phyloP scores from a whole-genome alignment of 2,113 vertebrate genomes.

The Spea multiplicata region DNA sequence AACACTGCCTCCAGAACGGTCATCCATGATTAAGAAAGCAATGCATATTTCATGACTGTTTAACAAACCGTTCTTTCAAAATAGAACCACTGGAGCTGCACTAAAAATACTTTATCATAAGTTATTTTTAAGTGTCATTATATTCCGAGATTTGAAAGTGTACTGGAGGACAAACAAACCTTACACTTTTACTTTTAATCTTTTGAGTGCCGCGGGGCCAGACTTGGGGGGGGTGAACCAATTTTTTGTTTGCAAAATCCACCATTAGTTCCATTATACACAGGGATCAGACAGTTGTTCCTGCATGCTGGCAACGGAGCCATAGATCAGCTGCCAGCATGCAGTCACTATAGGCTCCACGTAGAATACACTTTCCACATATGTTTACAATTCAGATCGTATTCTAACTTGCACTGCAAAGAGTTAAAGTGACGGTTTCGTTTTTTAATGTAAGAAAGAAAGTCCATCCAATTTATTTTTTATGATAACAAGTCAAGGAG shows the following conservation, averaged over 20 bases:
- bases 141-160: not conserved
- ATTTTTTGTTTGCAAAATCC: too few relatives aligned
- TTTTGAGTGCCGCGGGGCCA: too few relatives aligned
- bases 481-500: not conserved
- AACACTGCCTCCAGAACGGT: not conserved
- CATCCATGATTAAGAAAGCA: constrained; percentile 12
- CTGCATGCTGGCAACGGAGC: too few relatives aligned
- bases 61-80: not conserved
- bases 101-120: constrained; percentile 1
- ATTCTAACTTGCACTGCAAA: too few relatives aligned
- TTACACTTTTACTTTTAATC: not conserved
- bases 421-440: too few relatives aligned
- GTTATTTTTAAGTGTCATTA: not conserved
- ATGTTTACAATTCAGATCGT: too few relatives aligned
- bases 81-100: not conserved
- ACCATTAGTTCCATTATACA: too few relatives aligned
- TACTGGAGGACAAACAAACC: not conserved
- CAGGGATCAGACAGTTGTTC: too few relatives aligned
- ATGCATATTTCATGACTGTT: not conserved
- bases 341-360: too few relatives aligned
- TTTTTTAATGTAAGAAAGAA: not conserved
- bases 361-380: too few relatives aligned
- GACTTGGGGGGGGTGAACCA: too few relatives aligned
- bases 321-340: too few relatives aligned
- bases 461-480: not conserved